Base-by-base conservation (phyloP, 2,113 vertebrate genomes). In the Leptobrachium ailaonicum region DNA sequence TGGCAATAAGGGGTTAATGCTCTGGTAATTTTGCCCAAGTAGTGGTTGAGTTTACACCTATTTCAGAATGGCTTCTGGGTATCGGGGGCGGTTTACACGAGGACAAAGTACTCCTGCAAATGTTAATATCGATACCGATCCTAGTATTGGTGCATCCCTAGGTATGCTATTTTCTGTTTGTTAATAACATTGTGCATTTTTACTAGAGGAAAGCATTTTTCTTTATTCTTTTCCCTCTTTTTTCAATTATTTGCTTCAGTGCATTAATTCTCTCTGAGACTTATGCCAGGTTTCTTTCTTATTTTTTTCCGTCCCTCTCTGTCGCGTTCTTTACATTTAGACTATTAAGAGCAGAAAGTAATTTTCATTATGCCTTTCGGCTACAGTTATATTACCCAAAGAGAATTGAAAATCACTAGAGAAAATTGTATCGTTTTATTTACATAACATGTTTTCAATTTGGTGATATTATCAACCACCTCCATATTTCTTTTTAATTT, bases 311-410 rank as follows among this genome's bases (percentile, higher is more conserved):
- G 40, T 66, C 20, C 6, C n/a, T 5, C 20, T 41, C 8, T 4
- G 20, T 45, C 41, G 44, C 9, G 13, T 73, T 60, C 63, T 67
- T 80, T 79, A 73, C 11, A 73, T 73, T 64, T 56, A 11, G 42
- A 66, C 47, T 67, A 68, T 79, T 72, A 80, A 67, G 75, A 85
- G 11, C 4, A 45, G 63, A 72, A 81, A 41, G 8, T 6, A 56
- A 80, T 80, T 80, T 80, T 68, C 77, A 73, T 80, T 80, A 67
- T 67, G 77, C 63, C 71, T 79, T 73, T 66, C 62, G 5, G 66
- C 71, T 58, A 47, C 50, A 73, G 13, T 11, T 32, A 58, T 50
- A 58, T 80, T 80, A 73, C 71, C 43, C 11, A n/a, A 73, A 11
- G 41, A 67, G 47, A 50, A 8, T 5, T 40, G 12, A 1, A 45